Conservation (phyloP, 2,888 invertebrate species). For the Glyphotaelius pellucidus region DNA sequence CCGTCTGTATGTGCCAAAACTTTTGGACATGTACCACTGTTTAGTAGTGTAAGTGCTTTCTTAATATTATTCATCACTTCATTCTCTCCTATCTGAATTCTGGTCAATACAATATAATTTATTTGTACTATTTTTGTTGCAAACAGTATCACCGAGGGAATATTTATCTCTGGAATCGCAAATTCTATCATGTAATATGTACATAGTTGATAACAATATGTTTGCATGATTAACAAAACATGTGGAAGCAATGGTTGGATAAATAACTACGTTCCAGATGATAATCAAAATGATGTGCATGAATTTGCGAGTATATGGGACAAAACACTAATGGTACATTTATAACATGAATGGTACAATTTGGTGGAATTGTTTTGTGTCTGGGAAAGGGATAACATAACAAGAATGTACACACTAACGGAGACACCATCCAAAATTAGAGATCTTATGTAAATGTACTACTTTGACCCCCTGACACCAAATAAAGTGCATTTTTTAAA, state of each 20-base stretch:
- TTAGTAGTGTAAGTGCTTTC: background rate
- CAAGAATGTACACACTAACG: background rate
- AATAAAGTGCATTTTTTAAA: background rate
- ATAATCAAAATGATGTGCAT: background rate
- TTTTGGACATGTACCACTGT: background rate
- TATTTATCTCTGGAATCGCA: background rate
- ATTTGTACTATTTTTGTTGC: background rate
- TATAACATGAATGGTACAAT: background rate
- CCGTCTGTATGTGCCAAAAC: background rate
- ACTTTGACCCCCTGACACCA: background rate
- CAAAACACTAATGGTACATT: background rate
- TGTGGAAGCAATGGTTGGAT: background rate
- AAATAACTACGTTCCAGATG: background rate
- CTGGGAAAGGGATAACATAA: background rate
- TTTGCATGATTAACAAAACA: background rate
- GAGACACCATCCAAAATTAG: background rate
- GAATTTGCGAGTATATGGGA: background rate
- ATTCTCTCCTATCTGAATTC: background rate
- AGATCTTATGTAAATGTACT: background rate
- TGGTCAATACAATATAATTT: background rate
- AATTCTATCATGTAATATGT: background rate
- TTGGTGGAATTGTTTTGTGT: background rate
- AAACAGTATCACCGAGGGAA: background rate
- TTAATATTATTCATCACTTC: background rate
- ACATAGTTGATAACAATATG: background rate